phyloP scores from a whole-genome alignment of 2,113 vertebrate species.

The Pampusana beccarii region DNA sequence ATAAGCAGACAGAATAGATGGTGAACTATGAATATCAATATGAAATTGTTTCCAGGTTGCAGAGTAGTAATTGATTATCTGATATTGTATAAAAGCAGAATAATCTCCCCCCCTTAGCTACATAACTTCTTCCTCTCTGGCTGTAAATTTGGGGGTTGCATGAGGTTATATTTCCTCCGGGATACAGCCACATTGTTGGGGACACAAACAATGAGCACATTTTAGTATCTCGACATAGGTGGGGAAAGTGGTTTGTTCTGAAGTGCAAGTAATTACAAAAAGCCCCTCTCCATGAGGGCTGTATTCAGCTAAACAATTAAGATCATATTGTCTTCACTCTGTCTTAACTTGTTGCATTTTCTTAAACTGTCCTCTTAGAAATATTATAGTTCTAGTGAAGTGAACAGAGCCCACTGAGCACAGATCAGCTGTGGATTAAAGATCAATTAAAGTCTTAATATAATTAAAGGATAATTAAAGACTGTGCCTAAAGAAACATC shows the following conservation, averaged over 20 bases:
- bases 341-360: background rate
- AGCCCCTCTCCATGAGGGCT: background rate
- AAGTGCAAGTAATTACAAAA: background rate
- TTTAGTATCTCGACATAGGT: background rate
- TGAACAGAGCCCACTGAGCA: background rate
- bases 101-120: background rate
- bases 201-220: background rate
- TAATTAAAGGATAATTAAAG: slow-evolving; percentile 22
- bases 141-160: background rate
- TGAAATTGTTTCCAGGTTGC: background rate
- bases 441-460: slow-evolving; percentile 26
- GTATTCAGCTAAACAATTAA: background rate
- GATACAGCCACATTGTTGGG: background rate
- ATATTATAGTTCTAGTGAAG: background rate
- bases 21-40: background rate
- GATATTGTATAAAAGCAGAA: background rate
- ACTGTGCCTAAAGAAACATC: background rate
- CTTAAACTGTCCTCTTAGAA: background rate
- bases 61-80: background rate
- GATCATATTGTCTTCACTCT: background rate
- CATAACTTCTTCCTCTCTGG: background rate
- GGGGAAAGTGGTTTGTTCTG: background rate
- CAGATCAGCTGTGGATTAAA: slow-evolving; percentile 1
- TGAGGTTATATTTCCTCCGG: background rate
- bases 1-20: background rate